Conservation (phyloP, 2,888 invertebrate genomes). For the Hyppa rectilinea region DNA sequence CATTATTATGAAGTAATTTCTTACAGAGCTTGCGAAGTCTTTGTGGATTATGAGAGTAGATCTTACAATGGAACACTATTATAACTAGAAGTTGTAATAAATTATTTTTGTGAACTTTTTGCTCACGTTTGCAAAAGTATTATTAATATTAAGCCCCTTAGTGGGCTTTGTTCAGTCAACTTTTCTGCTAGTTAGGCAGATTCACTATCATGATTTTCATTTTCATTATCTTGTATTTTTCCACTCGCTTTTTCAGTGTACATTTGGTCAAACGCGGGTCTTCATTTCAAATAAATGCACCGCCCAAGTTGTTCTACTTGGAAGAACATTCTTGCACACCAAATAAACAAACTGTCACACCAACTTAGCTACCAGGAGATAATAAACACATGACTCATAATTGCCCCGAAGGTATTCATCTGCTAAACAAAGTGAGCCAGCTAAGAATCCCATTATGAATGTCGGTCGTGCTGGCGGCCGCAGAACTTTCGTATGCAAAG, state of each 20-base stretch:
- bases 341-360: constrained; percentile 45
- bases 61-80: background rate
- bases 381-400: constrained; percentile 63
- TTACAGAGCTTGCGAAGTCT: constrained; percentile 9
- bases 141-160: constrained; percentile 29
- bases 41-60: constrained; percentile 14
- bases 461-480: constrained; percentile 56
- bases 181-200: constrained; percentile 21
- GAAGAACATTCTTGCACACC: constrained; percentile 9
- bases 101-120: constrained; percentile 33
- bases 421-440: constrained; percentile 63
- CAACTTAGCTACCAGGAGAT: constrained; percentile 61
- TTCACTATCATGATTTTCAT: constrained; percentile 4
- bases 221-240: background rate
- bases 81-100: constrained; percentile 26
- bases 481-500: constrained; percentile 76
- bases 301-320: background rate
- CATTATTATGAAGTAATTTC: constrained; percentile 9
- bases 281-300: background rate
- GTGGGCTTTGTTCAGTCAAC: background rate
- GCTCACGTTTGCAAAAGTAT: constrained; percentile 21
- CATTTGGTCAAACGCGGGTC: background rate
- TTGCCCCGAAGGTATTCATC: constrained; percentile 64
- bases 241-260: background rate
- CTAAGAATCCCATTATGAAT: constrained; percentile 68